Evolutionary conservation across 2,888 invertebrate genomes (phyloP).

Genomic region (Cacoxenus indagator): DNA sequence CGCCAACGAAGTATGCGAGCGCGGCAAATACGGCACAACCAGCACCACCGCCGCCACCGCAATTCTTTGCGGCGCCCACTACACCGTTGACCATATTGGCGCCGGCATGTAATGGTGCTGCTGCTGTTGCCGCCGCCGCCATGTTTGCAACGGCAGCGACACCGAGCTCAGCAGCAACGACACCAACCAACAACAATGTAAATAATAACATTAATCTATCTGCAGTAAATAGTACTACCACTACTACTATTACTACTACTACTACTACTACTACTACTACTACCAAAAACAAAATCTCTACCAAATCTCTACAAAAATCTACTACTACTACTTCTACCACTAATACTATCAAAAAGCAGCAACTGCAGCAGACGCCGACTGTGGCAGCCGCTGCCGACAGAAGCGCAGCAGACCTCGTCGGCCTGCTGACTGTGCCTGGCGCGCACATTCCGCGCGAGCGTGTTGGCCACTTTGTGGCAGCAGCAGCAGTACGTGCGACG

Average conservation of each 20-base stretch:
- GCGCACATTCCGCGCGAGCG: constrained; percentile 4
- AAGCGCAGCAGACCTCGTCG: neutral
- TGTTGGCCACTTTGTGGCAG: constrained; percentile 21
- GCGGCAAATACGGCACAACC: constrained; percentile 35
- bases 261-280: constrained; percentile 49
- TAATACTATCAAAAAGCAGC: constrained; percentile 48
- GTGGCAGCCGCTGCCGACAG: neutral
- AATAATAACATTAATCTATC: constrained; percentile 70
- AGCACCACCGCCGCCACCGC: constrained; percentile 36
- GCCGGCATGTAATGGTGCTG: constrained; percentile 57
- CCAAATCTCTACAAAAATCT: constrained; percentile 36
- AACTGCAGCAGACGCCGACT: constrained; percentile 34
- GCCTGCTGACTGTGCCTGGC: constrained; percentile 26
- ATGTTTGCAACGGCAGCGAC: constrained; percentile 61
- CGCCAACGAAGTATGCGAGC: constrained; percentile 58
- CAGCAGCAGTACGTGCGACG: constrained; percentile 6
- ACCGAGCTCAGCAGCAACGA: constrained; percentile 58
- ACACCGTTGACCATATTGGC: constrained; percentile 65
- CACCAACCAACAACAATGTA: constrained; percentile 68
- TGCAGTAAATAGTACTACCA: constrained; percentile 69
- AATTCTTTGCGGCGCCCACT: constrained; percentile 59
- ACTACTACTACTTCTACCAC: constrained; percentile 45
- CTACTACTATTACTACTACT: constrained; percentile 45
- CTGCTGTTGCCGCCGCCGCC: constrained; percentile 56
- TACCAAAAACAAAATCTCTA: constrained; percentile 39